Evolutionary conservation across 2,797 vertebrate genomes (phyloP), one percentile per base, ranked within the genome.

Genomic region (Parauchenoglanis ngamensis): DNA sequence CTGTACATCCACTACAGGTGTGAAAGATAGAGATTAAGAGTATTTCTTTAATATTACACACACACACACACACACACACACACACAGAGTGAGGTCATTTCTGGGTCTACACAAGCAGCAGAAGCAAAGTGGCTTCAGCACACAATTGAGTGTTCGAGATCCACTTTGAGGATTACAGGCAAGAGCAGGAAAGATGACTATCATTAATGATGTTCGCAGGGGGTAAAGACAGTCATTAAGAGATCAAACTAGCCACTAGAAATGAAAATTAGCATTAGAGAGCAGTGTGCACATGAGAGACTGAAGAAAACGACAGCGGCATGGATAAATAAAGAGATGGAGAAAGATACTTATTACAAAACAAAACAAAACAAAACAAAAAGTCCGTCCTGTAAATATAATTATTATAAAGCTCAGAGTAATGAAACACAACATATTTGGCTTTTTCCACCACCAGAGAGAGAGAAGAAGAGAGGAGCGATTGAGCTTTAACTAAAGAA

Each of bases 161-260:
- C 52, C 46, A 78, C 73, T 87, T 87, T 87, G 87, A 89, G 86
- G 85, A 87, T 89, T 76, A 84, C 19, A 21, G 84, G 78, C 65
- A 73, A 85, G 80, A 88, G 67, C 79, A 81, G 82, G 73, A 87
- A 84, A 86, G 83, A 87, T 67, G 89, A 83, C 77, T 84, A 86
- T 87, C 86, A 67, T 76, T 89, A 83, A 89, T 84, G 80, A 91
- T 80, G 80, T 84, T 88, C 67, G 73, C 85, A 83, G 75, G 67
- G 79, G 85, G 86, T 31, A 28, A 88, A 84, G 35, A 77, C 54
- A 87, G 75, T 84, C 77, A 91, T 91, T 87, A 87, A 86, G 88
- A 80, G 81, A 86, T 88, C 59, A 89, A 86, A 89, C 85, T 86
- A 68, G 72, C 59, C 81, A 81, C 79, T 83, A 83, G 72, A 76